Percentiles rank a stretch among this genome's conserved stretches.
Conservation (phyloP, 2,113 vertebrate genomes). For the Forbesichthys agassizii region DNA sequence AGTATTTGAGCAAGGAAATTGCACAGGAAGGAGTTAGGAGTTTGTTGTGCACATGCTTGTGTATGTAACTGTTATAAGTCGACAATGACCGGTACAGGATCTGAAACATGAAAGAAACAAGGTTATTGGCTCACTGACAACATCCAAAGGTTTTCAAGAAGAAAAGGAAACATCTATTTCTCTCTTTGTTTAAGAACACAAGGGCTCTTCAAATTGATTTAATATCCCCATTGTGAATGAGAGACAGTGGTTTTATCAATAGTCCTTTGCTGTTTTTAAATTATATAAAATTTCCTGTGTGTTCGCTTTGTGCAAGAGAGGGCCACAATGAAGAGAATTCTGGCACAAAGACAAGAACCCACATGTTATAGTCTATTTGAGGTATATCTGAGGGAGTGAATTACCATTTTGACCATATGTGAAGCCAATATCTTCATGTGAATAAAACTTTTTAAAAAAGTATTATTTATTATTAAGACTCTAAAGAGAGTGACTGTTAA, state of each 20-base stretch:
- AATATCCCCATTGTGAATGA: neutral
- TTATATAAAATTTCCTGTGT: neutral
- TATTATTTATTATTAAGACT: too few relatives aligned
- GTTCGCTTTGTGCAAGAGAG: neutral
- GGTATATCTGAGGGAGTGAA: too few relatives aligned
- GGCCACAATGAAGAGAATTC: neutral
- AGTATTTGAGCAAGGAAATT: neutral
- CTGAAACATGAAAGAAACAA: constrained; percentile 5
- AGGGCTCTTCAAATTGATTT: neutral
- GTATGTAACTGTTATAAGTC: neutral
- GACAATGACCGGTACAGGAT: neutral
- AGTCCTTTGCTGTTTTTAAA: neutral
- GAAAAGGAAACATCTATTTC: neutral
- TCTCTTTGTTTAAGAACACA: neutral
- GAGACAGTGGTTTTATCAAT: neutral
- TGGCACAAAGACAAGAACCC: neutral
- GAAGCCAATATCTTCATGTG: too few relatives aligned
- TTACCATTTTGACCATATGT: too few relatives aligned
- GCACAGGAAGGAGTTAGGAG: constrained; percentile 9
- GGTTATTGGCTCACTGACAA: neutral
- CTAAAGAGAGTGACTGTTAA: too few relatives aligned
- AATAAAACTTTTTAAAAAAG: too few relatives aligned
- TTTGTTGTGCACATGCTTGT: neutral
- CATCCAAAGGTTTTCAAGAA: too few relatives aligned
- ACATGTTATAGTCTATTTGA: too few relatives aligned